Percentiles rank a stretch among this genome's conserved stretches.
phyloP scores from a whole-genome alignment of 2,797 vertebrate species.

The Neostethus bicornis region DNA sequence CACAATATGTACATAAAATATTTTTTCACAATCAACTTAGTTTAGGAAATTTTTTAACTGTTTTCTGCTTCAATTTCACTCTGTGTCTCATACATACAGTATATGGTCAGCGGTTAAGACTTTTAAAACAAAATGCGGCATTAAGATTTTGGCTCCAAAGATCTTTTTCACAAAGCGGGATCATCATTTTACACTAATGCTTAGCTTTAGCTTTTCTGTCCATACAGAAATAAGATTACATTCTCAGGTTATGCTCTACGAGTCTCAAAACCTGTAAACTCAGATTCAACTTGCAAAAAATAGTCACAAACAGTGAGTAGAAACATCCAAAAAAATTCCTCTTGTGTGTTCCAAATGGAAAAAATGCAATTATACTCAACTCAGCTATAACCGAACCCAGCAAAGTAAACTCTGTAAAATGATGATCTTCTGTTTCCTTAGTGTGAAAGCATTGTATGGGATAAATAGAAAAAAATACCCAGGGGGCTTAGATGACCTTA shows the following conservation, averaged over 20 bases:
- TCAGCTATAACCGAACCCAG: slow-evolving; percentile 33
- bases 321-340: slow-evolving; percentile 1
- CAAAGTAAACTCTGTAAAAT: slow-evolving; percentile 50
- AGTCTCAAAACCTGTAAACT: slow-evolving; percentile 6
- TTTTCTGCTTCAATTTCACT: slow-evolving; percentile 26
- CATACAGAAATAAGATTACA: slow-evolving; percentile 39
- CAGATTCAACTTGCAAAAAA: not conserved
- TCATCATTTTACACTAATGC: slow-evolving; percentile 46
- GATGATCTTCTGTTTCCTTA: slow-evolving; percentile 29
- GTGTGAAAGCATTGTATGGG: slow-evolving; percentile 41
- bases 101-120: slow-evolving; percentile 27
- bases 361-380: slow-evolving; percentile 22
- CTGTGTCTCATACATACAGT: slow-evolving; percentile 13
- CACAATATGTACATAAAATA: slow-evolving; percentile 6
- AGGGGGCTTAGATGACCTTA: slow-evolving; percentile 52
- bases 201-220: slow-evolving; percentile 42
- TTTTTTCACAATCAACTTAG: not conserved
- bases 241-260: slow-evolving; percentile 9
- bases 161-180: slow-evolving; percentile 48
- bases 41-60: slow-evolving; percentile 6
- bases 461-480: slow-evolving; percentile 41
- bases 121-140: slow-evolving; percentile 58
- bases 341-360: slow-evolving; percentile 38
- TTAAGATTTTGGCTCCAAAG: slow-evolving; percentile 54
- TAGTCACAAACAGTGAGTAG: not conserved